Evolutionary conservation across 2,113 vertebrate species (phyloP).

Genomic region (Uria lomvia): DNA sequence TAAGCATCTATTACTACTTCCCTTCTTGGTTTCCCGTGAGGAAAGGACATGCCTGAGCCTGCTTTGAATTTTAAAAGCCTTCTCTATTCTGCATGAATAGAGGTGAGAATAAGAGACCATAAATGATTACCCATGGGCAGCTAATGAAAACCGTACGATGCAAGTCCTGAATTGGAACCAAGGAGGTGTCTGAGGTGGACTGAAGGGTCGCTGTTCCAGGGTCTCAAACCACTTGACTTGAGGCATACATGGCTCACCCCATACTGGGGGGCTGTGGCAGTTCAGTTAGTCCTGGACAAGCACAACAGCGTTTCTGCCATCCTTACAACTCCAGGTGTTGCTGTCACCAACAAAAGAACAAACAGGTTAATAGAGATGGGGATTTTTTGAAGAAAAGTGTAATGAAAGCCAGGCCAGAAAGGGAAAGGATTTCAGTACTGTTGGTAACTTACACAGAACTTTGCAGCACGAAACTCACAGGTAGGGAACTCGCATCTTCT

Average conservation of each 20-base stretch:
- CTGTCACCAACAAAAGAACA: not conserved
- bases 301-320: not conserved
- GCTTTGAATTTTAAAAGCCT: constrained; percentile 12
- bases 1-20: not conserved
- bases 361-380: not conserved
- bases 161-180: not conserved
- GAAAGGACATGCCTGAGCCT: not conserved
- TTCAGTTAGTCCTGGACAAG: not conserved
- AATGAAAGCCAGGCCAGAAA: not conserved
- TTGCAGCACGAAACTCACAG: not conserved
- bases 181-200: not conserved
- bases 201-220: not conserved
- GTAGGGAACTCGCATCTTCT: not conserved
- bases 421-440: not conserved
- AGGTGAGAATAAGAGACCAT: not conserved
- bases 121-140: not conserved
- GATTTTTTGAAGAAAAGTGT: not conserved
- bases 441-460: not conserved
- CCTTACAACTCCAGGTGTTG: not conserved
- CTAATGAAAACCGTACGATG: not conserved
- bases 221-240: not conserved
- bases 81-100: not conserved
- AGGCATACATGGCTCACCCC: not conserved
- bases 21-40: not conserved
- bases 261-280: not conserved